A percentile compares a stretch with the other conserved stretches of the same genome.
These are phyloP conservation scores for Agelaius phoeniceus DNA, from an alignment of 2,113 vertebrate genomes.

Conservation along the genomic window DNA sequence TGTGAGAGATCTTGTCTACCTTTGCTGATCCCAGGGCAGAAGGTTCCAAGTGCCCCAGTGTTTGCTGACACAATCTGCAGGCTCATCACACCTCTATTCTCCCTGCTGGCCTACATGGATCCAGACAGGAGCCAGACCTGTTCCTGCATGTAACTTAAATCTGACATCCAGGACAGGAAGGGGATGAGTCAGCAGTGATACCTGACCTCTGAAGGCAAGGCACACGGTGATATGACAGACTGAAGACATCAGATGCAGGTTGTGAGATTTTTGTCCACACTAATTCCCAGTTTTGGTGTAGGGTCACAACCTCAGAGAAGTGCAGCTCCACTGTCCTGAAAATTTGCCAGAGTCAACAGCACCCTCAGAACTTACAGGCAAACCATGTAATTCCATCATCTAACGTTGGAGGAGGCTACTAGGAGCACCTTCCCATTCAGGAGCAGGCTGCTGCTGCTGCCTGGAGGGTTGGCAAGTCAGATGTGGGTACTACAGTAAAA, in stretches of 20 bases:
- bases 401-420: neutral
- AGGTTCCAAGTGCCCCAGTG: neutral
- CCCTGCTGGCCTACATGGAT: neutral
- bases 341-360: neutral
- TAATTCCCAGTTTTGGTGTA: neutral
- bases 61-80: neutral
- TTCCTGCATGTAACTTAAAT: neutral
- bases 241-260: neutral
- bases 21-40: neutral
- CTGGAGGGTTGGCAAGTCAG: neutral
- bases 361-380: neutral
- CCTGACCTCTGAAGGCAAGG: neutral
- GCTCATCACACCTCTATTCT: neutral
- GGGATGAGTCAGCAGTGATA: neutral
- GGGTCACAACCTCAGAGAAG: neutral
- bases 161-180: neutral
- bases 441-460: neutral
- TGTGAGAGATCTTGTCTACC: neutral
- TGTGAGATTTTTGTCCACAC: neutral
- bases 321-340: neutral
- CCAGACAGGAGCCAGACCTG: neutral
- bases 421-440: neutral
- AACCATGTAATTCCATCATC: neutral
- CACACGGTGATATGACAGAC: neutral
- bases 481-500: neutral